Percentiles rank a stretch among this genome's conserved stretches.
phyloP scores from a whole-genome alignment of 2,113 vertebrate genomes.

The Mesocricetus auratus region DNA sequence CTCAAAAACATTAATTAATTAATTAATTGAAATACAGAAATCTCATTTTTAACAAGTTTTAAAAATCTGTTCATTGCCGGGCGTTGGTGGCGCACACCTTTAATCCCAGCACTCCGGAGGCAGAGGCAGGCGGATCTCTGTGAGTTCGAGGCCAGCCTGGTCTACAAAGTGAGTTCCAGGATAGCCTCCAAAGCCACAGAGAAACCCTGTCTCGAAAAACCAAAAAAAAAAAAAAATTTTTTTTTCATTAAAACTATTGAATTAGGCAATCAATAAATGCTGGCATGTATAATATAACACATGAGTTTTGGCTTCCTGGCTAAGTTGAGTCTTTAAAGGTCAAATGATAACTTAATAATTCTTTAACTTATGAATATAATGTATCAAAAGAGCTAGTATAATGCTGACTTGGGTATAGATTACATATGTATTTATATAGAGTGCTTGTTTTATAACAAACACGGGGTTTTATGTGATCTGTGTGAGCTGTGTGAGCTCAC shows the following conservation, averaged over 20 bases:
- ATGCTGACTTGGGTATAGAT: background rate
- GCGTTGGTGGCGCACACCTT: no score
- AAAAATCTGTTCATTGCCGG: background rate
- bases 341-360: constrained; percentile 26
- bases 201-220: no score
- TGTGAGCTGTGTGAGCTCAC: background rate
- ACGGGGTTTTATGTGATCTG: background rate
- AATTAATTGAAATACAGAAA: background rate
- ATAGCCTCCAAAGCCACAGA: no score
- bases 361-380: background rate
- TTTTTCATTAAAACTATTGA: no score
- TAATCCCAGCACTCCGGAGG: no score
- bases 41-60: background rate
- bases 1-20: background rate
- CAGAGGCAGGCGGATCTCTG: no score
- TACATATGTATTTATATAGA: background rate
- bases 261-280: background rate
- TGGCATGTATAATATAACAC: background rate
- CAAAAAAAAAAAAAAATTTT: no score
- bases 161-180: no score
- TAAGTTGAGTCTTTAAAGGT: constrained; percentile 21
- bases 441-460: background rate
- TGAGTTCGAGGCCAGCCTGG: no score
- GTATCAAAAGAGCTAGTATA: background rate
- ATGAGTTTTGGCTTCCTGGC: background rate